These are phyloP conservation scores for Solen grandis DNA, from an alignment of 1,140 invertebrate genomes.

Conservation along the genomic window DNA sequence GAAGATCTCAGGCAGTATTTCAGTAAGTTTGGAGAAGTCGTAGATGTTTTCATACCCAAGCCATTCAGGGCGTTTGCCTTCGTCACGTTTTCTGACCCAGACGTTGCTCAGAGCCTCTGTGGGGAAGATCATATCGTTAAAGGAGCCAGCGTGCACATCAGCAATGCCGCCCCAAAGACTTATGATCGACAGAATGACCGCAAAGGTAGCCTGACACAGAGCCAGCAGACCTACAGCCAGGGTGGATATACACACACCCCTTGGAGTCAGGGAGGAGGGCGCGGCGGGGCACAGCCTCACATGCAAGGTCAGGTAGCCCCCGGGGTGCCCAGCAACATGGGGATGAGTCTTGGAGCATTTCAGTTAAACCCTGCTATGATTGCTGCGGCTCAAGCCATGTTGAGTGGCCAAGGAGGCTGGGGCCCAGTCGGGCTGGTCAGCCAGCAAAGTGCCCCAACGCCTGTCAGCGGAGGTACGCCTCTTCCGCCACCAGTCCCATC, in stretches of 20 bases:
- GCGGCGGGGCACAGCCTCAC: constrained; percentile 62
- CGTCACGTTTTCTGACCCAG: constrained; percentile 82
- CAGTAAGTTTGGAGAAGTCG: constrained; percentile 80
- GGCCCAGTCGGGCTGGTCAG: constrained; percentile 68
- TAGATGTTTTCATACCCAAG: constrained; percentile 83
- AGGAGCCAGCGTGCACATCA: constrained; percentile 96
- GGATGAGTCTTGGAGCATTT: constrained; percentile 69
- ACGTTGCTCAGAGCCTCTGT: constrained; percentile 93
- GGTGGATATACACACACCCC: constrained; percentile 57
- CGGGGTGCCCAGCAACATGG: constrained; percentile 67
- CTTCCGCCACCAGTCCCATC: constrained; percentile 54
- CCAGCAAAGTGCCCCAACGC: constrained; percentile 60
- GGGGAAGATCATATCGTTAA: constrained; percentile 99
- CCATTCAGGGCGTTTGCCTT: constrained; percentile 83
- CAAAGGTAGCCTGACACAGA: constrained; percentile 50
- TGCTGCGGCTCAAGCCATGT: constrained; percentile 77
- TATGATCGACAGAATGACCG: constrained; percentile 71
- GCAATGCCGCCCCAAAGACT: constrained; percentile 94
- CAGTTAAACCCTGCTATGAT: constrained; percentile 76
- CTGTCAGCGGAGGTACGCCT: constrained; percentile 61
- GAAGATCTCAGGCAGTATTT: constrained; percentile 81
- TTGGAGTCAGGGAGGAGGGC: constrained; percentile 65
- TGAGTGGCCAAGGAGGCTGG: constrained; percentile 73
- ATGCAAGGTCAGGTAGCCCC: constrained; percentile 61
- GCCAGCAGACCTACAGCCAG: constrained; percentile 55